Evolutionary conservation across 2,113 vertebrate genomes (phyloP), one percentile per base, ranked within the genome.

Genomic region (Indri indri): DNA sequence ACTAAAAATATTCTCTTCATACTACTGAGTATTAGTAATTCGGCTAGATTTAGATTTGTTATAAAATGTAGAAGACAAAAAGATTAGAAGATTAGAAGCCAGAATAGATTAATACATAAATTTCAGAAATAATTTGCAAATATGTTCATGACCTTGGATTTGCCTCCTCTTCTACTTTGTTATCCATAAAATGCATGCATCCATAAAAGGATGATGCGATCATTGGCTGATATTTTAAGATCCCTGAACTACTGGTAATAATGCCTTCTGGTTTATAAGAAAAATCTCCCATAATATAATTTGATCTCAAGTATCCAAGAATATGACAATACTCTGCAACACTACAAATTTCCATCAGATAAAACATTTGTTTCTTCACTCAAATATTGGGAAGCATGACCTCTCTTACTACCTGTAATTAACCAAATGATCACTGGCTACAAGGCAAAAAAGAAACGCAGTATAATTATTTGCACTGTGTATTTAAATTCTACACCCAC

Each of bases 21-120:
- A 82, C 30, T 92, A 32, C 16, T 37, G 37, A 87, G 17, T 80
- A 73, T 73, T 96, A 3, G 8, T 57, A 90, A 96, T 84, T 59
- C 61, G 92, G 27, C 74, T 84, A 83, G 77, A 87, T 59, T 68
- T 92, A 92, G 17, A 82, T 88, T 84, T 79, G 9, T 95, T 88
- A 13, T 80, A 91, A 94, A 95, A 86, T 42, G 85, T 90, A 45
- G n/a, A 88, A 76, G 25, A 12, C 25, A 52, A 77, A 30, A 81
- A 25, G 30, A 52, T 61, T 37, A 95, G 40, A 91, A 66, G 47
- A 71, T 27, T 47, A 37, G 20, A 94, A 95, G 4, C 16, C 71
- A 94, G 8, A 81, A 52, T 73, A 70, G 8, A 52, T 52, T 89
- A n/a, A n/a, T 22, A 84, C 54, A 89, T n/a, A 91, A 37, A 71